Evolutionary conservation across 2,888 invertebrate genomes (phyloP), one percentile per base, ranked within the genome.

Genomic region (Thysanoteuthis rhombus): DNA sequence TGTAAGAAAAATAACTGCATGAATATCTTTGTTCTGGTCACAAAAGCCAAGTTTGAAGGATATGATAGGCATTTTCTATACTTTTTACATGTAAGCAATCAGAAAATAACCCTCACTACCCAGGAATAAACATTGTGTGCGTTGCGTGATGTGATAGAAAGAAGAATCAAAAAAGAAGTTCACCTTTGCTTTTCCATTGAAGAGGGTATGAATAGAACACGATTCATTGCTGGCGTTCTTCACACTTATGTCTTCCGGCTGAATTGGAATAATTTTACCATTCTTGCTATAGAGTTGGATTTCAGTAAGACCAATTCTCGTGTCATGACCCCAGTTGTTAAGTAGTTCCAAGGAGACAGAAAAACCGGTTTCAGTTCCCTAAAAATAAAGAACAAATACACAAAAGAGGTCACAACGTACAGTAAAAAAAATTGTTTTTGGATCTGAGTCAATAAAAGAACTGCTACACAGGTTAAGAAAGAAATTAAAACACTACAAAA

Each of bases 281-380:
- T 95, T 94, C 25, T 93, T 93, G 94, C 97, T 96, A 95, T 96
- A 96, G 93, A 97, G 95, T 95, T 97, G 96, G 58, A 97, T 95
- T 95, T 97, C 97, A 25, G 97, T 97, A 47, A 97, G 95, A 10
- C 97, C 97, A 90, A 97, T 95, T 47, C 96, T 94, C 90, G 95
- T 95, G 19, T 96, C 94, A 93, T 97, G 95, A 42, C 97, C 97
- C 97, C 97, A 97, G 95, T 96, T 97, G 38, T 96, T 96, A 47
- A 95, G 92, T 28, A 96, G 93, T 94, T 96, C 96, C 45, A 97
- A 92, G 42, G 95, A 95, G 19, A 96, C 95, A 45, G 96, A 45
- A 22, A 40, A 32, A 92, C 10, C 4, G 8, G 92, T 12, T n/a
- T 42, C 38, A 40, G 3, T n/a, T 28, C 19, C 32, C 92, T 92